Conservation (phyloP, 2,797 vertebrate species). For the Peromyscus attwateri region DNA sequence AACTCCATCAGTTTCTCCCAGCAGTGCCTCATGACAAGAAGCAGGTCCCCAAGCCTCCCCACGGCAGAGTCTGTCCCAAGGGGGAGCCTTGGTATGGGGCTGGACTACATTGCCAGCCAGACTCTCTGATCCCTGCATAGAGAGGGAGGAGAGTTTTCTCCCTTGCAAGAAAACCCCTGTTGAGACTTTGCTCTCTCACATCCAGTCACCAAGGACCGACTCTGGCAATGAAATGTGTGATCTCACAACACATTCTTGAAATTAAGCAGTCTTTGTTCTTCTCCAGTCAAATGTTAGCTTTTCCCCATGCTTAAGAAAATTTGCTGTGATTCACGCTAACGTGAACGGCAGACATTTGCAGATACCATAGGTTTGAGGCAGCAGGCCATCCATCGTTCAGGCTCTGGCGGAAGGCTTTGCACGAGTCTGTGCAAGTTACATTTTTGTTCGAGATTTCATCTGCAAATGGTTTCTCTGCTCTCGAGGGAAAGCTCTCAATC, state of each 20-base stretch:
- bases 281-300: neutral
- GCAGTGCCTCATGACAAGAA: neutral
- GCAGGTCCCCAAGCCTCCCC: neutral
- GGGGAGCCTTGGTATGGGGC: neutral
- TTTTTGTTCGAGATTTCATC: neutral
- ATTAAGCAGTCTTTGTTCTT: neutral
- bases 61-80: rapidly evolving
- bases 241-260: neutral
- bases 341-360: neutral
- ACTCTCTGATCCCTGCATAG: neutral
- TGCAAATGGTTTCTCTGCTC: neutral
- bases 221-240: neutral
- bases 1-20: neutral
- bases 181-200: neutral
- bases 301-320: neutral
- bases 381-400: neutral
- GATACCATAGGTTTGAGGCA: neutral
- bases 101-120: neutral
- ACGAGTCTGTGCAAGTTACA: neutral
- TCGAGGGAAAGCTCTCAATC: neutral
- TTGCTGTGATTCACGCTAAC: neutral
- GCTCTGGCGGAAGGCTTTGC: neutral
- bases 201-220: neutral
- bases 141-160: neutral
- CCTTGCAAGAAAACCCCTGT: neutral